A percentile compares a stretch with the other conserved stretches of the same genome.
These are phyloP conservation scores for Magallana angulata DNA, from an alignment of 1,140 invertebrate species.

Conservation along the genomic window DNA sequence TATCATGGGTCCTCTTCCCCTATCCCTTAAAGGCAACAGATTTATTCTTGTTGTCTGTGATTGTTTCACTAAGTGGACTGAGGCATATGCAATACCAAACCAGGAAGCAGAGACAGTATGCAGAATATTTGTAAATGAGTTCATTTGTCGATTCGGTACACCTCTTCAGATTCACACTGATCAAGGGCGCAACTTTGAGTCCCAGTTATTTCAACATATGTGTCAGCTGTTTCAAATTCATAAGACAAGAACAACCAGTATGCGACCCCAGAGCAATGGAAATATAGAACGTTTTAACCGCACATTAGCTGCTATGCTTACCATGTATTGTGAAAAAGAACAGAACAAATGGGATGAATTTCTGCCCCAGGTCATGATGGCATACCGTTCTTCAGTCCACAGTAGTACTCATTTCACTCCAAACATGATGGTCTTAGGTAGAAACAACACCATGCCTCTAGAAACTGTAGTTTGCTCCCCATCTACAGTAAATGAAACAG, in stretches of 20 bases:
- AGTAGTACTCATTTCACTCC: conserved; percentile 58
- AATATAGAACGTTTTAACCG: conserved; percentile 68
- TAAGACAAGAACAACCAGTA: conserved; percentile 61
- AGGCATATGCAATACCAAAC: conserved; percentile 64
- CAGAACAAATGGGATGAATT: conserved; percentile 59
- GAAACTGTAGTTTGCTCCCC: conserved; percentile 30
- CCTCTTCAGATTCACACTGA: conserved; percentile 56
- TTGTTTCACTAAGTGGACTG: conserved; percentile 71
- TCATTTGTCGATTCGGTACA: conserved; percentile 57
- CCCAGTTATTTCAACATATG: conserved; percentile 46
- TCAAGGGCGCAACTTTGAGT: conserved; percentile 58
- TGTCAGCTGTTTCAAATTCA: conserved; percentile 58
- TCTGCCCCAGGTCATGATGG: conserved; percentile 61
- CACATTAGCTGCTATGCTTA: conserved; percentile 62
- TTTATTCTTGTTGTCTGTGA: conserved; percentile 66
- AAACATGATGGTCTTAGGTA: conserved; percentile 59
- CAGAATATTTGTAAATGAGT: conserved; percentile 53
- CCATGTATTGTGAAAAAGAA: conserved; percentile 60
- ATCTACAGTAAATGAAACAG: background rate
- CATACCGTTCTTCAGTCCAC: conserved; percentile 61
- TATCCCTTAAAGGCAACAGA: conserved; percentile 63
- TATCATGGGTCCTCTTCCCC: conserved; percentile 71
- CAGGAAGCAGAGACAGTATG: conserved; percentile 57
- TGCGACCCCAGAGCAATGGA: conserved; percentile 72
- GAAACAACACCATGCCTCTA: conserved; percentile 48